Base-by-base conservation (phyloP, 2,888 invertebrate species). In the Anorthoa munda region DNA sequence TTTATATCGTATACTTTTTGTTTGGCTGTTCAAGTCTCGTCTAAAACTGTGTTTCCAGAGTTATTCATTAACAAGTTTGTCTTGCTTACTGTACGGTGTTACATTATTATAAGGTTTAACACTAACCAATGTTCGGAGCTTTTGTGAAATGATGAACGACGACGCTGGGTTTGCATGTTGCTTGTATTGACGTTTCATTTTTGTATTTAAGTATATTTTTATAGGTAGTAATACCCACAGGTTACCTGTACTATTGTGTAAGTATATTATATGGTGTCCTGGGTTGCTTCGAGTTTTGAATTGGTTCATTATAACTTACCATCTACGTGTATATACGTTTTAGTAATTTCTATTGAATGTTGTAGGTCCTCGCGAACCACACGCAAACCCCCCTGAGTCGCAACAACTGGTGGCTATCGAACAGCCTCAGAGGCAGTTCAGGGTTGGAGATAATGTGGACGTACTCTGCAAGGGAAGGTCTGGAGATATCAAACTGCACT, bases 391-490 rank as follows among this genome's bases (percentile, higher is more conserved):
- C 9, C 23, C 75, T 12, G 80, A 85, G 18, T 59, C 89, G 0
- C 82, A 87, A 23, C 66, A 87, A 0, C 75, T 94, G 81, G 94
- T 97, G 67, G 83, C 89, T 75, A 96, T 96, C 72, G 93, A 93
- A n/a, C 93, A 94, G 79, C 94, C 95, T 2, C 87, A 88, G 21
- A 89, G 91, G 53, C 86, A 86, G 21, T 95, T 90, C 88, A 89
- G 91, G 55, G 93, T 92, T 2, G 95, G 94, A 2, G 95, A 95
- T 64, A 94, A 93, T 72, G 94, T 95, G 0, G 89, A 93, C 66
- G 90, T 96, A 0, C 81, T 90, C 1, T 96, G 96, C 87, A 90
- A 88, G 58, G 87, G 88, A 0, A 75, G 70, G 1, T 86, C 89
- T 4, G 84, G 88, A 2, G 90, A 90, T 39, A 82, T 90, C 17